These are phyloP conservation scores for Larimichthys polyactis DNA, from an alignment of 2,113 vertebrate genomes.

Conservation along the genomic window DNA sequence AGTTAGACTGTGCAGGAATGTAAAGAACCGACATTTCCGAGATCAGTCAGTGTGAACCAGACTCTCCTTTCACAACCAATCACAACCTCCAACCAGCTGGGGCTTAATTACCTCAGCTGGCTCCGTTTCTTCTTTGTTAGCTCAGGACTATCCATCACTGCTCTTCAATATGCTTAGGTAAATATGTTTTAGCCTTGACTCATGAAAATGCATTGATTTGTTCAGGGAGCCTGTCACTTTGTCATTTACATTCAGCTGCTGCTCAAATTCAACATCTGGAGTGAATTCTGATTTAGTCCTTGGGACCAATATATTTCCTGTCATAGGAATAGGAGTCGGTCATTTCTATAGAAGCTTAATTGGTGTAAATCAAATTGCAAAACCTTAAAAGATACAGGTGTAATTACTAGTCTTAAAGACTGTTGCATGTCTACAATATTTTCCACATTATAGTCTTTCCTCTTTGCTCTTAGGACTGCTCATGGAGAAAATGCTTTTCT, in stretches of 20 bases:
- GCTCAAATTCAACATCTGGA: not conserved
- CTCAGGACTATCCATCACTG: not conserved
- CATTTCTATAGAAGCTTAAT: not conserved
- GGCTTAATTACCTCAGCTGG: not conserved
- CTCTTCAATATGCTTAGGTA: not conserved
- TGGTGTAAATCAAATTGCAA: not conserved
- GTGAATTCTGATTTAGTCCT: not conserved
- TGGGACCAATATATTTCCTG: not conserved
- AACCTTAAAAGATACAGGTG: not conserved
- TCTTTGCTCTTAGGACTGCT: not conserved
- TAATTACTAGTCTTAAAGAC: not conserved
- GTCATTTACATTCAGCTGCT: not conserved
- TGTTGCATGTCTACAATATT: not conserved
- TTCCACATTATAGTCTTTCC: not conserved
- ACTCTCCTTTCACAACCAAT: not conserved
- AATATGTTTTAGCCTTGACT: not conserved
- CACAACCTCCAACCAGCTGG: not conserved
- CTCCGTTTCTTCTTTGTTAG: not conserved
- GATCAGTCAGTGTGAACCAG: not conserved
- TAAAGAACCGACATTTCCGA: not conserved
- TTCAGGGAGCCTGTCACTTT: not conserved
- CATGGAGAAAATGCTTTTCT: too few species aligned
- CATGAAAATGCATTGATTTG: not conserved
- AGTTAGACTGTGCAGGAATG: not conserved
- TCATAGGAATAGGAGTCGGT: not conserved